Evolutionary conservation across 2,113 vertebrate genomes (phyloP), one percentile per base, ranked within the genome.

Genomic region (Petrocephalus microphthalmus): DNA sequence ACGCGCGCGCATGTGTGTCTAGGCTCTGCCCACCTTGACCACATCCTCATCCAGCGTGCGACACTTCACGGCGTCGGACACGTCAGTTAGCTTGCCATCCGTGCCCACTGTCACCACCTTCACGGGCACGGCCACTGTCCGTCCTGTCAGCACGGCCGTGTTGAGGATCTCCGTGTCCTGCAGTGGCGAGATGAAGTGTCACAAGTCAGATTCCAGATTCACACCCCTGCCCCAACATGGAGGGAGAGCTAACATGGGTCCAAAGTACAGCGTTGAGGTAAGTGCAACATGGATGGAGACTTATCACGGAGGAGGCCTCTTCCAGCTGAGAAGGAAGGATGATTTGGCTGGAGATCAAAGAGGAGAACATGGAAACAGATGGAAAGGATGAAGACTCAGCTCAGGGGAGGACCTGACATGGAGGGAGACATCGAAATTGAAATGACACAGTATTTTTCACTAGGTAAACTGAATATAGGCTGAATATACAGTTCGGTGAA

Each of bases 161-260:
- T 99, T 99, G 90, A 99, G 92, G 81, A 99, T 96, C 92, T 99
- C 98, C 0, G 94, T 96, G 93, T 98, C 97, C 98, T 99, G 93
- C 0, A 64, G 1, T 20, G 13, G 81, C 88, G 91, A 89, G 1
- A 3, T 42, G 19, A 15, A 56, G 11, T 37, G 7, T 88, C 15
- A 74, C 52, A 54, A 25, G 87, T 45, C 33, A 87, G 7, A 25
- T 47, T 47, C n/a, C 19, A 1, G 45, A 88, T 57, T 51, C 5
- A 5, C 11, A 7, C 5, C 25, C 7, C 17, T 51, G 8, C 52
- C 83, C 89, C 3, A 86, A 45, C 0, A 57, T 83, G 19, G 60
- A 67, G 22, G 7, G 52, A 83, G 64, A 22, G 37, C 19, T 45
- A 47, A 82, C 78, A 82, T 49, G 42, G 33, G 78, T 47, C 42